Base-by-base conservation (phyloP, 2,113 vertebrate species). In the Marcusenius ussheri region DNA sequence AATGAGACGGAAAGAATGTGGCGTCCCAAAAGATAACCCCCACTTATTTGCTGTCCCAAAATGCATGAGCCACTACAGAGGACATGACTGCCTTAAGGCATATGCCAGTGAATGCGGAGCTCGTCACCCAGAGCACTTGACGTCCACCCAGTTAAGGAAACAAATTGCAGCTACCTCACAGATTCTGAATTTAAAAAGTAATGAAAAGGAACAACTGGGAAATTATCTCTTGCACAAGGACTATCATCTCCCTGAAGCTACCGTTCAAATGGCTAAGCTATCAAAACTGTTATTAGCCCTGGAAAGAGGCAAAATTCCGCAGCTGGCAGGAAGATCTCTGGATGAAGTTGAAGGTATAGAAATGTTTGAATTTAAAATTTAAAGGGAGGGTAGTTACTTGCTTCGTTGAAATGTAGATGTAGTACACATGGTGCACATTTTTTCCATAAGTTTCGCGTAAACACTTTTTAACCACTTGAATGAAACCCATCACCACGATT, bases 91-190 rank as follows among this genome's bases (percentile, higher is more conserved):
- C 39, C 31, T 83, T 21, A 83, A 45, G 8, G 3, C 3, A 3
- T 42, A 31, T 8, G 77, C 77, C 39, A 3, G 62, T 9, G 39
- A 83, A 21, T 45, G 42, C 4, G 39, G 42, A 83, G 77, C 31
- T 42, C 77, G 2, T 5, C 77, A 45, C 10, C 77, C 39, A 3
- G 42, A 83, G 42, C 19, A 9, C 5, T 45, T 83, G 39, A 87
- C 27, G 27, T 92, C 91, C 74, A 87, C 89, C 53, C 53, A 88
- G 35, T 49, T 93, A 0, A 83, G 91, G 2, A 92, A 90, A 27
- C 92, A 89, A 0, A 15, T 90, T 4, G 15, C 2, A 92, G n/a
- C 91, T 27, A 21, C 90, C 6, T 90, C 89, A 5, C 85, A 39
- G 2, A 89, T 92, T 1, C 74, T 91, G 0, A 90, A 91, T 24